Evolutionary conservation across 1,140 invertebrate species (phyloP).

Genomic region (Arctopsyche grandis): DNA sequence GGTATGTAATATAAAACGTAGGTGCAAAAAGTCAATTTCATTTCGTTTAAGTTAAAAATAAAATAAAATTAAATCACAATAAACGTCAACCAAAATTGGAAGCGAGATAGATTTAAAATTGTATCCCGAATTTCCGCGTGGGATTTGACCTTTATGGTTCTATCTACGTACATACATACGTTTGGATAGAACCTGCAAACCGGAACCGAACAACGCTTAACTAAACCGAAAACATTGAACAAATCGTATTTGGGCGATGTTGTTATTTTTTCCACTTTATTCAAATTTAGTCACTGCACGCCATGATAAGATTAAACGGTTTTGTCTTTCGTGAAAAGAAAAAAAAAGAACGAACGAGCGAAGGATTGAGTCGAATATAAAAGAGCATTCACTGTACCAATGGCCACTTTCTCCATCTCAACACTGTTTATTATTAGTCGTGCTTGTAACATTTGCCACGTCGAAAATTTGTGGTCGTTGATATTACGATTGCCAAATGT

Average conservation of each 20-base stretch:
- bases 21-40: neutral
- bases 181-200: too few relatives aligned
- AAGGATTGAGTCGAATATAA: neutral
- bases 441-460: conserved; percentile 4
- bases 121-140: conserved; percentile 20
- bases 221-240: too few relatives aligned
- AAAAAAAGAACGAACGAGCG: neutral
- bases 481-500: neutral
- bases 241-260: neutral
- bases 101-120: neutral
- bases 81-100: neutral
- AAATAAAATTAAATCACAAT: neutral
- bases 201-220: too few relatives aligned
- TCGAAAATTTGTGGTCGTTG: neutral
- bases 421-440: conserved; percentile 12
- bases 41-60: neutral
- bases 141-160: conserved; percentile 20
- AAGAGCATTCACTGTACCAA: conserved; percentile 7
- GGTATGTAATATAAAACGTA: too few relatives aligned
- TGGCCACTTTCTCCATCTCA: conserved; percentile 27
- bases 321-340: neutral
- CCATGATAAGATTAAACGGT: neutral
- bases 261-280: neutral
- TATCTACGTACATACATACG: neutral
- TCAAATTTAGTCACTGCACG: neutral